Conservation (phyloP, 2,797 vertebrate species). For the Cyclura pinguis region DNA sequence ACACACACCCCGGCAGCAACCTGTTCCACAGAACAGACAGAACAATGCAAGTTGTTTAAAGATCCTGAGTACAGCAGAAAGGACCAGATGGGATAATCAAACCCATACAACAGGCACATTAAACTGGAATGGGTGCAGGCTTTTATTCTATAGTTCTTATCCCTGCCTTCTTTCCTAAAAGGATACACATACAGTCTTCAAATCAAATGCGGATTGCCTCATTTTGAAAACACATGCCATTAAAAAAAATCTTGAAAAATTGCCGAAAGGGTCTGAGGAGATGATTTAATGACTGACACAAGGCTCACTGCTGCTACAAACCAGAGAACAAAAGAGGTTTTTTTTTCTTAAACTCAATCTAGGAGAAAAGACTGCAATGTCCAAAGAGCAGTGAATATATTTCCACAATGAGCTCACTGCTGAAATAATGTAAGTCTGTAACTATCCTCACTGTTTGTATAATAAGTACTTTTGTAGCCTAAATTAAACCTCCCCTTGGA, state of each 20-base stretch:
- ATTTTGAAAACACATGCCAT: neutral
- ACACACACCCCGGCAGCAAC: neutral
- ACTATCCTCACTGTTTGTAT: neutral
- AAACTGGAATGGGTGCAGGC: neutral
- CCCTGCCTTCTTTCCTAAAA: neutral
- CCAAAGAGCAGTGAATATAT: neutral
- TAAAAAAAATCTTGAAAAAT: neutral
- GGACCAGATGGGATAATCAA: neutral
- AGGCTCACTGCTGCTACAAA: neutral
- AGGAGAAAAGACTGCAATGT: neutral
- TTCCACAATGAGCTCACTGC: neutral
- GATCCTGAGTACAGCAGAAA: neutral
- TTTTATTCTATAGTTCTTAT: conserved; percentile 20
- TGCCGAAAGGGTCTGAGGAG: neutral
- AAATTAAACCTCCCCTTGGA: neutral
- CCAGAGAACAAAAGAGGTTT: neutral
- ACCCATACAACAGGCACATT: neutral
- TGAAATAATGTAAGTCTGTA: neutral
- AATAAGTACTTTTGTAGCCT: neutral
- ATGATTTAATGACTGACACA: neutral
- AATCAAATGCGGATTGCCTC: neutral
- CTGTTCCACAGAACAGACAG: neutral
- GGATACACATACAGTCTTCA: neutral
- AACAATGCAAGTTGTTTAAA: neutral
- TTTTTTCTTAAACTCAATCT: neutral